Base-by-base conservation (phyloP, 2,888 invertebrate species). In the Lacanobia oleracea region DNA sequence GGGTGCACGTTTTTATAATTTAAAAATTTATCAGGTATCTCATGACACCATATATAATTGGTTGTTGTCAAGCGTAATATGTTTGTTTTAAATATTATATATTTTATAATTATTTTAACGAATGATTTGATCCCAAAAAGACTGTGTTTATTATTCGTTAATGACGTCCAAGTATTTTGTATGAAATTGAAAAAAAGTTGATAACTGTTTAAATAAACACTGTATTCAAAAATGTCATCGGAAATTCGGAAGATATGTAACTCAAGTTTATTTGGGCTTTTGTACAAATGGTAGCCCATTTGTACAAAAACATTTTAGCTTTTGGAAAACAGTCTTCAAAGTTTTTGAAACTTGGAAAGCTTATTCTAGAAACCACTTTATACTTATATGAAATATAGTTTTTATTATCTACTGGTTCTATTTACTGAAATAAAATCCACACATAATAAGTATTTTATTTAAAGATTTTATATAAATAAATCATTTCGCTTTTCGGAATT, bases 171-270 rank as follows among this genome's bases (percentile, higher is more conserved):
- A 33, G 33, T 33, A n/a, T 6, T 33, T 33, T 6, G 33, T 33
- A 0, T 33, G 0, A 3, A 2, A 27, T 27, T 27, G 27, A 27
- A 27, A 27, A 27, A 27, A 27, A 27, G 27, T 1, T 3, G 23
- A 54, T 43, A 23, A 45, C 54, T 54, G 18, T 69, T n/a, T 70
- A 50, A 60, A 69, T n/a, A 56, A 69, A 69, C 54, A 61, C 40
- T 54, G 2, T 3, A 54, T 18, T 61, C 33, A 37, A 50, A 12
- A 48, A 54, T 14, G 14, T 37, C 14, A 37, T n/a, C 3, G 48
- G 8, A 48, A 18, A 48, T 48, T 18, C 18, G 12, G 0, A 40
- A 23, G 27, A 48, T 51, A 21, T 23, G n/a, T 33, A 21, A 45
- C 8, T 9, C 21, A 23, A 7, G 16, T 33, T 37, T 45, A 37